Evolutionary conservation across 2,888 invertebrate species (phyloP).

Genomic region (Latheticus oryzae): DNA sequence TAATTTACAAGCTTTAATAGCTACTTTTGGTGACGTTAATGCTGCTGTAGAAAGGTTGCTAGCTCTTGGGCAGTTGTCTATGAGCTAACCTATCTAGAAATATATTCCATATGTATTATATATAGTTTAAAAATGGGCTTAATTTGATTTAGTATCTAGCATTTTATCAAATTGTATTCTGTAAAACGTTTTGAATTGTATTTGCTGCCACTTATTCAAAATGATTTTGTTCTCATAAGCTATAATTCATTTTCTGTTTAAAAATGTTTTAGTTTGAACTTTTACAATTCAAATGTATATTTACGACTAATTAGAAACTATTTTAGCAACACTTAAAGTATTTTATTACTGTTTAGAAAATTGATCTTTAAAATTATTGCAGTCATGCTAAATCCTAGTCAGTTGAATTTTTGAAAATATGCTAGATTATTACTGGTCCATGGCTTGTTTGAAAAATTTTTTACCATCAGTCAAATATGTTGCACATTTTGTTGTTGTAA

Average conservation of each 20-base stretch:
- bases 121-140: too few species aligned
- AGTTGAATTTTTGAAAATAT: conserved; percentile 16
- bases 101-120: conserved; percentile 33
- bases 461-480: conserved; percentile 19
- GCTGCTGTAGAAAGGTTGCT: conserved; percentile 97
- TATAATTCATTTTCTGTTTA: too few species aligned
- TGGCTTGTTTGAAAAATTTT: conserved; percentile 33
- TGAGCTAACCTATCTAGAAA: conserved; percentile 56
- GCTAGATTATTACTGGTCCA: conserved; percentile 26
- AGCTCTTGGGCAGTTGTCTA: conserved; percentile 57
- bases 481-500: conserved; percentile 12
- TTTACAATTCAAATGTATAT: conserved; percentile 22
- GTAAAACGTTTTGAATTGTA: too few species aligned
- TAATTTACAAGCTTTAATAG: conserved; percentile 95
- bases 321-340: conserved; percentile 34
- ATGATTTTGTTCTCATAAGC: too few species aligned
- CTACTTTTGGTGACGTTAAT: conserved; percentile 97
- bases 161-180: conserved; percentile 30
- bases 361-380: conserved; percentile 29
- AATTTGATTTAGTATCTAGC: conserved; percentile 26
- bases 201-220: conserved; percentile 35
- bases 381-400: conserved; percentile 35
- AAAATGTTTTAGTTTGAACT: conserved; percentile 23
- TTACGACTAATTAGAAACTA: conserved; percentile 32
- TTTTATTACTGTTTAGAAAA: conserved; percentile 30